Conservation (phyloP, 1,140 invertebrate species). For the Drosophila ogumai region DNA sequence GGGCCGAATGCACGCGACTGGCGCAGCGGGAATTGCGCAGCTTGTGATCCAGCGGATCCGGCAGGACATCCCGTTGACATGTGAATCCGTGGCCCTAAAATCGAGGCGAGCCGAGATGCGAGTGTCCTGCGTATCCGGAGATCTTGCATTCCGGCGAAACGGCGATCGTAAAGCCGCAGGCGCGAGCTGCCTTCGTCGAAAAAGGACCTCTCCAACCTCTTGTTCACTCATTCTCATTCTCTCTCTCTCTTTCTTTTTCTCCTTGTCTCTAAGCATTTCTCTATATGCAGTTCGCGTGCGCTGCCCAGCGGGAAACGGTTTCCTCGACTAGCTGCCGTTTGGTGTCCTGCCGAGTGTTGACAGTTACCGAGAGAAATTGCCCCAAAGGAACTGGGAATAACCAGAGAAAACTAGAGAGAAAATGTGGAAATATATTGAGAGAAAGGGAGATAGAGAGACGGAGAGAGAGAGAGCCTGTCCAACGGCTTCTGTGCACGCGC, state of each 20-base stretch:
- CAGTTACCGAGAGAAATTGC: conserved; percentile 17
- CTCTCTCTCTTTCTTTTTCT: neutral
- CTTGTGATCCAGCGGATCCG: conserved; percentile 24
- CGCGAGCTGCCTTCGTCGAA: conserved; percentile 63
- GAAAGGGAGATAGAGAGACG: neutral
- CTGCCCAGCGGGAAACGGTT: conserved; percentile 53
- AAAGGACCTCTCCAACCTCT: neutral
- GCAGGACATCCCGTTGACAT: conserved; percentile 35
- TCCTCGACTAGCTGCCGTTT: conserved; percentile 48
- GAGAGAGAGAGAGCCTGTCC: conserved; percentile 1
- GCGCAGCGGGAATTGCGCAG: conserved; percentile 49
- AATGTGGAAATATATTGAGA: conserved; percentile 9
- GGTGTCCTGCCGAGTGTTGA: conserved; percentile 48
- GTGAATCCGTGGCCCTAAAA: conserved; percentile 16
- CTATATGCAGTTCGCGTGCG: conserved; percentile 63
- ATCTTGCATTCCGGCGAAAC: conserved; percentile 66
- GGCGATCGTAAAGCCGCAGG: conserved; percentile 65
- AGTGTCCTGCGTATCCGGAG: conserved; percentile 6
- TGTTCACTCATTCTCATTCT: neutral
- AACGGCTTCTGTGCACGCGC: conserved; percentile 73
- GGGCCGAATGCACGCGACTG: conserved; percentile 64
- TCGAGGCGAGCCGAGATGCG: neutral
- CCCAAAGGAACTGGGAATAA: conserved; percentile 10
- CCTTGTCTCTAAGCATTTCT: conserved; percentile 3
- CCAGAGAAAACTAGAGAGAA: conserved; percentile 14